Evolutionary conservation across 2,113 vertebrate genomes (phyloP), one percentile per base, ranked within the genome.

Genomic region (Balaeniceps rex): DNA sequence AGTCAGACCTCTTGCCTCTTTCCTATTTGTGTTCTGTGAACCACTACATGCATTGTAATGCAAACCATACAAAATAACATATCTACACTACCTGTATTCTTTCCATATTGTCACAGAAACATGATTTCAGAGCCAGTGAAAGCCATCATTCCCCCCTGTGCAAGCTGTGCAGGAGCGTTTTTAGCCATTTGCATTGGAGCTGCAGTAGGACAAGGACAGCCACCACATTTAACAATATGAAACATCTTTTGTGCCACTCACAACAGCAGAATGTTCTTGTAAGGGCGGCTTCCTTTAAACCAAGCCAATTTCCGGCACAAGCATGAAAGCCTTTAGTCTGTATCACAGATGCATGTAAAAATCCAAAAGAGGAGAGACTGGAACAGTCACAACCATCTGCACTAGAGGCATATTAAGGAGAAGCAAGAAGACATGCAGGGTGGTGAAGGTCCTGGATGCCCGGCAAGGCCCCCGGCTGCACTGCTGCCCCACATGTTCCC

Each of bases 311-410:
- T 46, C 54, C 46, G 77, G 69, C 16, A 61, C 22, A 65, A 72
- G 3, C 54, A 34, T 4, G 23, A 58, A 88, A 84, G 21, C 7
- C 33, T 77, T 38, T 42, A 47, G 47, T 15, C 58, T 1, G 0
- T 19, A 69, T n/a, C 0, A 2, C 19, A 34, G n/a, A 46, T 25
- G 19, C 10, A 34, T 0, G 0, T 14, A 69, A 80, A 69, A 74
- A 31, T 58, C 28, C 23, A 44, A 9, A 57, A 60, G 61, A 81
- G 33, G 19, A 63, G 54, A 58, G 47, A 29, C 33, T 3, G 1
- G 24, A 31, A 36, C 0, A 0, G 26, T 29, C 42, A 24, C 31
- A 12, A 66, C 4, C 5, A 0, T 19, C 34, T 64, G 23, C 23
- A 24, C 58, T 42, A 40, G 26, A 36, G n/a, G 23, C 33, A 26